phyloP scores from a whole-genome alignment of 1,140 invertebrate species.

The Drosophila carrolli region DNA sequence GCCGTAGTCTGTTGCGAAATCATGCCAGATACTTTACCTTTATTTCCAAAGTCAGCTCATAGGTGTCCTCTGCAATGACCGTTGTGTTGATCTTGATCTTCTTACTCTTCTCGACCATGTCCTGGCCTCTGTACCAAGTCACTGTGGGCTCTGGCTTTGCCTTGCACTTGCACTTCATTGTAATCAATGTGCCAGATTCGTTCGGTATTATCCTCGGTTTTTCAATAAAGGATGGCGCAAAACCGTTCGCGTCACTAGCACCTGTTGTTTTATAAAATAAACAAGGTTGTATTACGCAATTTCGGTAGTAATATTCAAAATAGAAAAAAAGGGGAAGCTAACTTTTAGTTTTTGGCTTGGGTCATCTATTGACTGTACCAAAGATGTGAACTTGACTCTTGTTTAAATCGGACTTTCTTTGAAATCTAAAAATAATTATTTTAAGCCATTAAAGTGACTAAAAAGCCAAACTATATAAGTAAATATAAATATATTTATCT shows the following conservation, averaged over 20 bases:
- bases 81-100: slow-evolving; percentile 93
- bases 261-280: slow-evolving; percentile 86
- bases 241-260: slow-evolving; percentile 94
- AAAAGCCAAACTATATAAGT: too few relatives aligned
- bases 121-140: slow-evolving; percentile 95
- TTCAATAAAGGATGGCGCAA: slow-evolving; percentile 97
- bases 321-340: background rate
- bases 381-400: too few relatives aligned
- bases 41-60: slow-evolving; percentile 94
- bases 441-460: too few relatives aligned
- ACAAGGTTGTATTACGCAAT: background rate
- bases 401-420: too few relatives aligned
- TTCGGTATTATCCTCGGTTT: slow-evolving; percentile 99
- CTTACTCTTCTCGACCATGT: slow-evolving; percentile 92
- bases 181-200: slow-evolving; percentile 96
- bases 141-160: slow-evolving; percentile 95
- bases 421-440: too few relatives aligned
- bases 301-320: background rate
- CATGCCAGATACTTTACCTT: slow-evolving; percentile 87
- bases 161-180: slow-evolving; percentile 97
- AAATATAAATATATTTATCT: too few relatives aligned
- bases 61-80: slow-evolving; percentile 92
- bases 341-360: background rate
- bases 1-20: too few relatives aligned
- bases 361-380: too few relatives aligned